phyloP scores from a whole-genome alignment of 2,888 invertebrate genomes.

The Abrostola triplasia region DNA sequence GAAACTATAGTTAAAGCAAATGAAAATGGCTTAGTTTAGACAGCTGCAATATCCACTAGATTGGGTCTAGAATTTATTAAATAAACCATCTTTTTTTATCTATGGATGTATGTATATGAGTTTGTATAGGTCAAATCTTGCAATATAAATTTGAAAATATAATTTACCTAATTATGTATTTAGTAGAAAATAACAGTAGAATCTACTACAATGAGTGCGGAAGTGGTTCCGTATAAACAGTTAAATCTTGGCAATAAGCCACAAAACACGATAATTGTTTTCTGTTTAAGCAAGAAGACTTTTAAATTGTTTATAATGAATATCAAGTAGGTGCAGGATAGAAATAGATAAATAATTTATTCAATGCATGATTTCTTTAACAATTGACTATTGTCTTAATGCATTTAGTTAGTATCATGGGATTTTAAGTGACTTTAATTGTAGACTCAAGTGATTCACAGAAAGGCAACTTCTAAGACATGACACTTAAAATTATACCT shows the following conservation, averaged over 20 bases:
- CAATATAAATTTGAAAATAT: too few relatives aligned
- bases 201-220: background rate
- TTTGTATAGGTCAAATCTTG: too few relatives aligned
- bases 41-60: too few relatives aligned
- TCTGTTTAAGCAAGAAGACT: background rate
- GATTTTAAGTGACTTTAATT: background rate
- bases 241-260: background rate
- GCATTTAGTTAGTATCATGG: background rate
- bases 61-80: too few relatives aligned
- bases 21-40: too few relatives aligned
- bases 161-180: background rate
- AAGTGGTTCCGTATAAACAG: background rate
- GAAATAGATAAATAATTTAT: conserved; percentile 3
- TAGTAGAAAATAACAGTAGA: background rate
- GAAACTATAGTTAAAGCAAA: too few relatives aligned
- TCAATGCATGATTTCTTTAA: background rate
- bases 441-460: background rate
- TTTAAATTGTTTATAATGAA: background rate
- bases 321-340: background rate
- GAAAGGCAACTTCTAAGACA: too few relatives aligned
- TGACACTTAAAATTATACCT: too few relatives aligned
- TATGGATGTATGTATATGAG: too few relatives aligned
- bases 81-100: too few relatives aligned
- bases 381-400: background rate
- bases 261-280: background rate